Percentiles rank a stretch among this genome's conserved stretches.
Evolutionary conservation across 2,888 invertebrate genomes (phyloP).

Genomic region (Eristalis pertinax): DNA sequence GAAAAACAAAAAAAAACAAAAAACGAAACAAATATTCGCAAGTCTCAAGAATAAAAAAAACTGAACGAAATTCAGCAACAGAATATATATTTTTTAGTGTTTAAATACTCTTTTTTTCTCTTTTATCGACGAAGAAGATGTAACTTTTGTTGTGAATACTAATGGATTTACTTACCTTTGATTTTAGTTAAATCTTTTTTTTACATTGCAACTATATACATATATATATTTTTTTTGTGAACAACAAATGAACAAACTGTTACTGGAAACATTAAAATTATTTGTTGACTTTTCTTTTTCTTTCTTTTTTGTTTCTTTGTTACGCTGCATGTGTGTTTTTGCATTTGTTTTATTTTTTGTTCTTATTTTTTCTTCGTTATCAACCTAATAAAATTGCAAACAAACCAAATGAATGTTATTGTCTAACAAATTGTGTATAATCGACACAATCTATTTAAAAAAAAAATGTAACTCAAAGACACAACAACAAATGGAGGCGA

Average conservation of each 20-base stretch:
- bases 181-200: too few relatives aligned
- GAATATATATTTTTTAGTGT: conserved; percentile 23
- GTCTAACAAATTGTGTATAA: conserved; percentile 13
- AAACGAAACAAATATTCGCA: neutral
- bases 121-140: neutral
- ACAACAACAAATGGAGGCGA: conserved; percentile 83
- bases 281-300: conserved; percentile 56
- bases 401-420: conserved; percentile 22
- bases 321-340: conserved; percentile 61
- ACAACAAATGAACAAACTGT: conserved; percentile 37
- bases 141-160: conserved; percentile 34
- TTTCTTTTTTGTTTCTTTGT: conserved; percentile 58
- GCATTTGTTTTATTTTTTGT: conserved; percentile 59
- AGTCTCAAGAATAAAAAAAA: conserved; percentile 46
- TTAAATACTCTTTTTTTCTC: neutral
- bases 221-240: conserved; percentile 18
- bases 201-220: neutral
- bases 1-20: conserved; percentile 35
- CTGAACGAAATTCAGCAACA: conserved; percentile 22
- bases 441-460: neutral
- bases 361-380: conserved; percentile 11
- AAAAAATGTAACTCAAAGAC: conserved; percentile 83
- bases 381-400: conserved; percentile 11
- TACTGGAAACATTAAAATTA: conserved; percentile 19
- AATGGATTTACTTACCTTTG: conserved; percentile 11